Conservation (phyloP, 2,113 vertebrate genomes). For the Martes martes region DNA sequence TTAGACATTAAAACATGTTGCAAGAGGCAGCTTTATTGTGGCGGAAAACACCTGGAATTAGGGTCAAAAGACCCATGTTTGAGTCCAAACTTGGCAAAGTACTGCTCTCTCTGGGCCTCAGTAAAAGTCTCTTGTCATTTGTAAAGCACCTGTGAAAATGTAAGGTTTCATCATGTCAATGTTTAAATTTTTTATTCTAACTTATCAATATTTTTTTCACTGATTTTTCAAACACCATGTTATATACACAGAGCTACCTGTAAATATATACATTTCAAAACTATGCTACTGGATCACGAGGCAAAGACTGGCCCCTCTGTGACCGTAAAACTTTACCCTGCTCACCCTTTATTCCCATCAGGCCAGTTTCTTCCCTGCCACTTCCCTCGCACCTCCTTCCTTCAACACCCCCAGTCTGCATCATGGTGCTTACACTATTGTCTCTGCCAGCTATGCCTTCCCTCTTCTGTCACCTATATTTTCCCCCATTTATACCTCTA, state of each 20-base stretch:
- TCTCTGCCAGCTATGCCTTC: background rate
- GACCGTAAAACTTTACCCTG: background rate
- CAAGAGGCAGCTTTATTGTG: background rate
- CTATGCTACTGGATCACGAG: background rate
- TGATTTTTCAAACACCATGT: background rate
- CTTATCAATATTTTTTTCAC: background rate
- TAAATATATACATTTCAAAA: background rate
- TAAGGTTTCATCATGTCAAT: background rate
- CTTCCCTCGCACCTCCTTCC: rapidly evolving
- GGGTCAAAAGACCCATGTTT: background rate
- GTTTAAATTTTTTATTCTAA: background rate
- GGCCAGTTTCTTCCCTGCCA: background rate
- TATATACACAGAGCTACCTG: background rate
- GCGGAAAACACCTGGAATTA: background rate
- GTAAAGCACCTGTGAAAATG: background rate
- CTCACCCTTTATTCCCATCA: background rate
- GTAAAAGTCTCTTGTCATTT: background rate
- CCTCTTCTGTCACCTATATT: background rate
- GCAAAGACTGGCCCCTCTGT: background rate
- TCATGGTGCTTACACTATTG: background rate
- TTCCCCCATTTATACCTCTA: background rate
- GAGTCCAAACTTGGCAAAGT: background rate
- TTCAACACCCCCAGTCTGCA: too few species aligned
- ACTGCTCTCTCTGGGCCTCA: background rate
- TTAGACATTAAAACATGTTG: background rate